Evolutionary conservation across 2,888 invertebrate species (phyloP), one percentile per base, ranked within the genome.

Genomic region (Exocentrus adspersus): DNA sequence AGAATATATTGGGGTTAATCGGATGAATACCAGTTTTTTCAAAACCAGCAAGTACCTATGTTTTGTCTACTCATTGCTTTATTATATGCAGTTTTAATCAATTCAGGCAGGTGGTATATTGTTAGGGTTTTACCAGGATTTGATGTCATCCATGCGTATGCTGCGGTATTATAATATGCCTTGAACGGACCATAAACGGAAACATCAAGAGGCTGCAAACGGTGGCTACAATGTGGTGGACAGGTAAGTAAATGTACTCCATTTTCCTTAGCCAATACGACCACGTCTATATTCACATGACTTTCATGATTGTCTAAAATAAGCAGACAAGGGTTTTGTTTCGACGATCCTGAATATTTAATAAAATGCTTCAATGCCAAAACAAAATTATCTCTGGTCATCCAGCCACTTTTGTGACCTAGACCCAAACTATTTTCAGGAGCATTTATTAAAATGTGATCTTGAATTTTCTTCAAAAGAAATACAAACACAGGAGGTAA

Each of bases 141-240:
- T 2, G 41, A 48, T 21, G 48, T 28, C 54, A 64, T 62, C 50
- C 43, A 62, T 32, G 58, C 56, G 42, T 43, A 46, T 20, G 41
- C 17, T 16, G 62, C 50, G 19, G 20, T 0, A 41, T 50, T 62
- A 10, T 41, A 57, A 14, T 45, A 17, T 30, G 58, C 32, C 43
- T 64, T 58, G 24, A 57, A 64, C 1, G 64, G 67, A 5, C 57
- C 61, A 28, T 52, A 60, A 6, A 64, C 60, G 21, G 45, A 56
- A 19, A 67, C 53, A 16, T 67, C 64, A 30, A 67, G 32, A 16
- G 64, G 64, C 50, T 67, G 63, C 14, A 66, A 51, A 9, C 60
- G 52, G 53, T 63, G 57, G 37, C 60, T 63, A 19, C 58, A 59
- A 50, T 66, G 60, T n/a, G 60, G 46, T 9, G 63, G 63, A 42